Conservation (phyloP, 2,888 invertebrate genomes). For the Orthosia incerta region DNA sequence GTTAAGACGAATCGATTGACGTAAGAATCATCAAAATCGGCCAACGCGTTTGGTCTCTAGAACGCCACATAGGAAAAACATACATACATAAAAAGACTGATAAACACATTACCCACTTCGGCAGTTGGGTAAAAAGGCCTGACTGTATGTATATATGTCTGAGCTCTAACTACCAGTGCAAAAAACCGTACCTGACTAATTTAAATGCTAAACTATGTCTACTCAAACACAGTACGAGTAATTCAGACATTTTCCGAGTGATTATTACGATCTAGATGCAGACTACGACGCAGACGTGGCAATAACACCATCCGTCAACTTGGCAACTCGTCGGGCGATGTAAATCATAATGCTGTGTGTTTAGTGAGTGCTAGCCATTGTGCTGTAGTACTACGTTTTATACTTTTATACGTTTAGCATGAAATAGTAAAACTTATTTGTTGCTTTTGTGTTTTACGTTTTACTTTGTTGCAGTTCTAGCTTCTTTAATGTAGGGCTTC, state of each 20-base stretch:
- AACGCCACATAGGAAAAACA: no score
- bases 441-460: no score
- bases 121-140: no score
- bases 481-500: no score
- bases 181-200: background rate
- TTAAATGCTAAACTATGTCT: background rate
- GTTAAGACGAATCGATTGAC: no score
- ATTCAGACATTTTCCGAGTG: conserved; percentile 15
- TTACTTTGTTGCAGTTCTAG: no score
- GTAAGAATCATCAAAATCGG: no score
- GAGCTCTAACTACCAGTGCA: no score
- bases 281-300: conserved; percentile 29
- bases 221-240: background rate
- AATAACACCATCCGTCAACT: conserved; percentile 38
- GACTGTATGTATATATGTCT: no score
- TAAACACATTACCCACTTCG: no score
- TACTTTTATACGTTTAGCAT: background rate
- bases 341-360: conserved; percentile 19
- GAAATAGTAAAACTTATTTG: background rate
- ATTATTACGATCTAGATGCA: conserved; percentile 28
- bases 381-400: background rate
- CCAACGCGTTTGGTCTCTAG: no score
- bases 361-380: background rate
- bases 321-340: conserved; percentile 13
- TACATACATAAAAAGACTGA: no score